Base-by-base conservation (phyloP, 2,113 vertebrate genomes). In the Phrynosoma blainvillii region DNA sequence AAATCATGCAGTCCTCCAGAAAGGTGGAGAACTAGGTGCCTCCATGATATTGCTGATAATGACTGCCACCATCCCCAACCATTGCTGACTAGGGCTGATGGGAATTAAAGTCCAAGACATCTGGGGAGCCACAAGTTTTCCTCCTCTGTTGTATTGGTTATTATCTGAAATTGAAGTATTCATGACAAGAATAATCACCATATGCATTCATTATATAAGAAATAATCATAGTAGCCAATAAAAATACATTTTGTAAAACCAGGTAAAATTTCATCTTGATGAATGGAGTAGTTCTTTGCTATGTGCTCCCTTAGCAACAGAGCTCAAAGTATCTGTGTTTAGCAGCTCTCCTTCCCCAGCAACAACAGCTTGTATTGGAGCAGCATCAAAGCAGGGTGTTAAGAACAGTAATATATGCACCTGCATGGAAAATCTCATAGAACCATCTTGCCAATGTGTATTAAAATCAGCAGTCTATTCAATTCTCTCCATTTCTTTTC, bases 401-500 rank as follows among this genome's bases (percentile, higher is more conserved):
- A 87, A 89, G 91, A 91, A 0, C 0, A 84, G 88, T 75, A 56
- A 90, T 77, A 40, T 52, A 21, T 84, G 91, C 93, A 96, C 93
- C 94, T 95, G 92, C 89, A 89, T 1, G 30, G 89, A 16, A 88
- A 90, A 93, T 93, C 93, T 93, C 90, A 85, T 0, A 0, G 78
- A 82, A 84, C 84, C 87, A 59, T 68, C 47, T 85, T 93, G 92
- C 92, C 92, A 91, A 71, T 2, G 5, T 32, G 54, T 75, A 92
- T 95, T 93, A 95, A 89, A 87, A 93, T 85, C 89, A 91, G 75
- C 84, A 87, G 79, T 91, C 91, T 91, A 13, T 78, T 89, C 89
- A 80, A 87, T 78, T 80, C 40, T 18, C 18, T 32, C 23, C 25
- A 27, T 62, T 62, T 62, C 8, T 71, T 71, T 30, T 5, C 76